Percentiles rank a stretch among this genome's conserved stretches.
phyloP scores from a whole-genome alignment of 2,888 invertebrate genomes.

The Cosmia pyralina region DNA sequence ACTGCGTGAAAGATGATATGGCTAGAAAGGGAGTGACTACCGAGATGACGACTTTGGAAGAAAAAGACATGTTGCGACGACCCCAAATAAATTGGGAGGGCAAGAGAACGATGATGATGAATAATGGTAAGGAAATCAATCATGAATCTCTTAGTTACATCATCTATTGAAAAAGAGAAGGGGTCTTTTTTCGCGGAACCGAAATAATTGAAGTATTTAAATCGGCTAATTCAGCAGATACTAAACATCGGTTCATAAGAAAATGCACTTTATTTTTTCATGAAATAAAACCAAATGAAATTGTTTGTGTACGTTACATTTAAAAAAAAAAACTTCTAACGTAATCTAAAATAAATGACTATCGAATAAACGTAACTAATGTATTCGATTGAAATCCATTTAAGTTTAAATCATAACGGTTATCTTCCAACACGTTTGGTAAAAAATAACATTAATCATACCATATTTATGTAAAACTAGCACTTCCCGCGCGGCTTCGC shows the following conservation, averaged over 20 bases:
- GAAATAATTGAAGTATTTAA: background rate
- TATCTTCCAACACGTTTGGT: background rate
- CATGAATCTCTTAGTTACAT: background rate
- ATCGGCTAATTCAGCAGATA: background rate
- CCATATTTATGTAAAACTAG: too few species aligned
- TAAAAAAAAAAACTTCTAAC: too few species aligned
- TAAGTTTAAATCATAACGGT: background rate
- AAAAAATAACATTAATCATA: too few species aligned
- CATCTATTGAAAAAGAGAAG: background rate
- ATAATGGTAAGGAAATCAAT: background rate
- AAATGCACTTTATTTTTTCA: background rate
- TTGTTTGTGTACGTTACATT: background rate
- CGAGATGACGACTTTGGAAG: too few species aligned
- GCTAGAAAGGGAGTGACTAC: too few species aligned
- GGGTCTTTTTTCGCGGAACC: background rate
- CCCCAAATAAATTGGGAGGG: too few species aligned
- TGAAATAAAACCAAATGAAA: background rate
- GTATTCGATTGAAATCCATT: background rate
- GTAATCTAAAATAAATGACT: background rate
- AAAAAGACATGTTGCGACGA: too few species aligned
- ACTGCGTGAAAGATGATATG: too few species aligned
- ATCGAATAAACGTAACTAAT: background rate
- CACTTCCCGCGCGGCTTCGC: too few species aligned
- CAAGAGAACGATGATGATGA: too few species aligned
- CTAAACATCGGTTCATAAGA: background rate